Evolutionary conservation across 2,113 vertebrate species (phyloP).

Genomic region (Lontra canadensis): DNA sequence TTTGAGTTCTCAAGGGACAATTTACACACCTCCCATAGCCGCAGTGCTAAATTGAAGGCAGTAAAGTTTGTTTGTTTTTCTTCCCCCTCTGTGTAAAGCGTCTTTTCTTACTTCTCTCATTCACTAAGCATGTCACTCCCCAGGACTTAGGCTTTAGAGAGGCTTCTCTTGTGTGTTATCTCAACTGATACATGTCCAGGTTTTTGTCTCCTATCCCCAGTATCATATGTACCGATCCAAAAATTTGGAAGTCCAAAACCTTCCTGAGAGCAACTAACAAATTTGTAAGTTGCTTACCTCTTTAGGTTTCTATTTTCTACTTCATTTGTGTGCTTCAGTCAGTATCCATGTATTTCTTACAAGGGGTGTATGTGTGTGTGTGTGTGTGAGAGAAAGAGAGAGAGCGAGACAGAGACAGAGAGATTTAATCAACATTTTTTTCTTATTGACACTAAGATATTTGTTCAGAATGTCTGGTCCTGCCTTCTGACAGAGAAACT

Average conservation of each 20-base stretch:
- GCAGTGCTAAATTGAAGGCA: neutral
- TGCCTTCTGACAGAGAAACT: neutral
- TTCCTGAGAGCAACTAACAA: neutral
- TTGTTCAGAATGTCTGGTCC: neutral
- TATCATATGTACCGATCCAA: neutral
- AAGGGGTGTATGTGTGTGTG: neutral
- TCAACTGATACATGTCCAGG: neutral
- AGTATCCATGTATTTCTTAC: neutral
- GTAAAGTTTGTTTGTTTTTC: neutral
- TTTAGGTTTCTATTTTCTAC: neutral
- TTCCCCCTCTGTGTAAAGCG: neutral
- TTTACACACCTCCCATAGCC: accelerated
- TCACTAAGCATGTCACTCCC: neutral
- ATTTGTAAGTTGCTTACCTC: neutral
- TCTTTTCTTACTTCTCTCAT: neutral
- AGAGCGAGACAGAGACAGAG: too few species aligned
- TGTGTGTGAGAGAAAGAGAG: too few species aligned
- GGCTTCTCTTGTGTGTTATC: neutral
- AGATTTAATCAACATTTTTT: neutral
- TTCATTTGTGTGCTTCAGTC: neutral
- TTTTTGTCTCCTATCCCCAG: neutral
- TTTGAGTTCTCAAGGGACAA: neutral
- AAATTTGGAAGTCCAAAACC: neutral
- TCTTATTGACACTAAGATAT: neutral
- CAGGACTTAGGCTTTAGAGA: neutral